Base-by-base conservation (phyloP, 2,797 vertebrate genomes). In the Gallinago nigripennis region DNA sequence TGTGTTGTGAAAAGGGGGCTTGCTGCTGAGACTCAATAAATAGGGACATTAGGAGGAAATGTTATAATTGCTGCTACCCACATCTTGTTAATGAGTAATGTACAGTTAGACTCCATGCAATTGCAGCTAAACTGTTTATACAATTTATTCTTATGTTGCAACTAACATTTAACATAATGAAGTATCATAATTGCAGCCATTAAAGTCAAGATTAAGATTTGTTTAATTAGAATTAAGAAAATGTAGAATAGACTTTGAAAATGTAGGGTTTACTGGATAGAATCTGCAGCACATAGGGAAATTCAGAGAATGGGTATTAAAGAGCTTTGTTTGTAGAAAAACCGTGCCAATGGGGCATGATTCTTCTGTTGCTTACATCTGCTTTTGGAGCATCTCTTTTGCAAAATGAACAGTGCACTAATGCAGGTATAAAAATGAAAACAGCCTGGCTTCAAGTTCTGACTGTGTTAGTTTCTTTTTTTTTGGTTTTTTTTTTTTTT, bases 161-260 rank as follows among this genome's bases (percentile, higher is more conserved):
- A 98, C 97, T 98, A 98, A 98, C 98, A 98, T 97, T 98, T 98
- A 98, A 98, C 98, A 98, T 98, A 98, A 98, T 98, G 98, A 98
- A 98, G 98, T 98, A 98, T 98, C 98, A 98, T 98, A 98, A 98
- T 98, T 98, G 98, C 97, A 92, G 95, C 97, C 96, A 98, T 98
- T 98, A 98, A 98, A 98, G 98, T 98, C 97, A 97, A 98, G 98
- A 97, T 98, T 98, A 98, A 98, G 98, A 98, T 98, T 98, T 98
- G 97, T 98, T 98, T 98, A 98, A 99, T 98, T 98, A 98, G 98
- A 98, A 98, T 98, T 98, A 98, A 98, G 98, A 98, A 98, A 98
- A 98, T 98, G 97, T 96, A 97, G 97, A 98, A 97, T 96, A 96
- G 97, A 86, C 97, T 98, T 95, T 76, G 96, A 84, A 95, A 97